phyloP scores from a whole-genome alignment of 2,797 vertebrate species.

The Lithobates pipiens region DNA sequence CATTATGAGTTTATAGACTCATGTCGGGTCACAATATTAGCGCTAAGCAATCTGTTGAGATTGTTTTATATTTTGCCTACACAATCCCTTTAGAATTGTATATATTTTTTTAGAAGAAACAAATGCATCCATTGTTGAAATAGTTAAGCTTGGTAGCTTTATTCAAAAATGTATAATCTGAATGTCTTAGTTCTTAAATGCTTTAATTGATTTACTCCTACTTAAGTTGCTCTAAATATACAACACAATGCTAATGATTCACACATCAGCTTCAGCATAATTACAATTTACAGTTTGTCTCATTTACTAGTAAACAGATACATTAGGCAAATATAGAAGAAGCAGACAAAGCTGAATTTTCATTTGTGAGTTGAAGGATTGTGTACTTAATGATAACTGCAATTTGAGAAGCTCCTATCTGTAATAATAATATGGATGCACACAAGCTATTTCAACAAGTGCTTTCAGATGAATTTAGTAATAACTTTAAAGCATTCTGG shows the following conservation, averaged over 20 bases:
- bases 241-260: conserved; percentile 8
- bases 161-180: no score
- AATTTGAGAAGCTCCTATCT: conserved; percentile 47
- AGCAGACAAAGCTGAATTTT: conserved; percentile 17
- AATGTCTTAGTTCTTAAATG: neutral
- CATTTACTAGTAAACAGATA: conserved; percentile 7
- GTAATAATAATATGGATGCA: conserved; percentile 34
- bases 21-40: no score
- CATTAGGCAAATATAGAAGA: conserved; percentile 30
- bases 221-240: conserved; percentile 22
- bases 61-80: no score
- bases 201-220: neutral
- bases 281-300: conserved; percentile 36
- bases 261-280: conserved; percentile 26
- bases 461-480: conserved; percentile 17
- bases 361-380: conserved; percentile 31
- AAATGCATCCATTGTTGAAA: no score
- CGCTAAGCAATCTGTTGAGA: no score
- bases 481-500: neutral
- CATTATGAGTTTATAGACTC: no score
- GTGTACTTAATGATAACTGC: conserved; percentile 38
- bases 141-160: no score
- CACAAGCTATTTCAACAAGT: conserved; percentile 6
- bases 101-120: no score
- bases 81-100: no score